A percentile compares a stretch with the other conserved stretches of the same genome.
Evolutionary conservation across 2,113 vertebrate genomes (phyloP).

Genomic region (Pleuronectes platessa): DNA sequence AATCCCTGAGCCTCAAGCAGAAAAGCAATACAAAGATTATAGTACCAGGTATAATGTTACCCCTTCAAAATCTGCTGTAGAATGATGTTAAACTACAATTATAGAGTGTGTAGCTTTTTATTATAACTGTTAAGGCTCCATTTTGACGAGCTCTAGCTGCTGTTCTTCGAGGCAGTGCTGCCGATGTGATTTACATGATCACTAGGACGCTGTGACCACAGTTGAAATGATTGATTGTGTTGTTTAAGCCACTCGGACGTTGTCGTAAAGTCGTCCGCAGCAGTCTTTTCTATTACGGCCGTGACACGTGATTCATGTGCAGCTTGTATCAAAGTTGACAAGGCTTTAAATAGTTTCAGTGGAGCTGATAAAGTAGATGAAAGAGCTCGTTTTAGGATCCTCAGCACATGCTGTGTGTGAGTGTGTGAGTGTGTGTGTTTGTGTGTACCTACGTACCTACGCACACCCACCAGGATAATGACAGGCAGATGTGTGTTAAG

Average conservation of each 20-base stretch:
- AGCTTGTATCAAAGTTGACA: conserved; percentile 41
- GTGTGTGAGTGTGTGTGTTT: background rate
- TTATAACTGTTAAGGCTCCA: background rate
- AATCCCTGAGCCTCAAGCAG: too few species aligned
- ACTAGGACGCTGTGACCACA: conserved; percentile 13
- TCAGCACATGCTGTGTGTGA: conserved; percentile 23
- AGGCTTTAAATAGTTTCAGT: conserved; percentile 55
- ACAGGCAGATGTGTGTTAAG: conserved; percentile 75
- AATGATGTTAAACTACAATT: background rate
- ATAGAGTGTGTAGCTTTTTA: too few species aligned
- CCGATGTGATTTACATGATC: conserved; percentile 33
- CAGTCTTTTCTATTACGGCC: conserved; percentile 12
- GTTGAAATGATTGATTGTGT: conserved; percentile 57
- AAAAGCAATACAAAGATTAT: background rate
- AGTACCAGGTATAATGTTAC: background rate
- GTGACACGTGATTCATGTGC: conserved; percentile 15
- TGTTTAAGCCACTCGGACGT: conserved; percentile 41
- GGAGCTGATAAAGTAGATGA: conserved; percentile 46
- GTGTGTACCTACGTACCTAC: conserved; percentile 10
- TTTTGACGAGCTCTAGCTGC: background rate
- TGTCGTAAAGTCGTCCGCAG: conserved; percentile 31
- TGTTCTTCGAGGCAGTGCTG: conserved; percentile 32
- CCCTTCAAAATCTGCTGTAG: background rate
- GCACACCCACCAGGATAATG: conserved; percentile 55
- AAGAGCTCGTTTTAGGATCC: conserved; percentile 30